Conservation (phyloP, 2,888 invertebrate genomes). For the Aelia acuminata region DNA sequence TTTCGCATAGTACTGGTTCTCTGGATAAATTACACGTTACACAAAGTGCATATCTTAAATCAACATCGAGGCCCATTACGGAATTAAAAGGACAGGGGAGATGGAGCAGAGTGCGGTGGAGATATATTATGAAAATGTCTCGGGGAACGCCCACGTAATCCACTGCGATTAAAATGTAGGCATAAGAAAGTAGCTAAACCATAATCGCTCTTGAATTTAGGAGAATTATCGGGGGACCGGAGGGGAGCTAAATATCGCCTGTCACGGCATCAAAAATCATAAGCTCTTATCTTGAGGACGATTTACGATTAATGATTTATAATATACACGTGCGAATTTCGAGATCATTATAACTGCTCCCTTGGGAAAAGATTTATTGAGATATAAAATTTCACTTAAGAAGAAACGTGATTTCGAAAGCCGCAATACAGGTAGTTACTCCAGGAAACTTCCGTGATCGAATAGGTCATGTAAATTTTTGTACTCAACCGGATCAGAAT, state of each 20-base stretch:
- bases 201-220: constrained; percentile 13
- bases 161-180: not conserved
- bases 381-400: constrained; percentile 11
- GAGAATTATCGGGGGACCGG: not conserved
- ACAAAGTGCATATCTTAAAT: constrained; percentile 50
- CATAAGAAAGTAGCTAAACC: not conserved
- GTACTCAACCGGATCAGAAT: not conserved
- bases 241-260: not conserved
- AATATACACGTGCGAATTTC: constrained; percentile 38
- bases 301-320: constrained; percentile 30
- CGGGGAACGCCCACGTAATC: constrained; percentile 22
- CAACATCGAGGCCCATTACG: constrained; percentile 39
- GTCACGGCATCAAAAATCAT: not conserved
- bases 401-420: not conserved
- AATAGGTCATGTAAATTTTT: not conserved
- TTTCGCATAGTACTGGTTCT: constrained; percentile 50
- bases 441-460: not conserved
- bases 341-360: not conserved
- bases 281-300: not conserved
- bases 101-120: too few species aligned
- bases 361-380: not conserved
- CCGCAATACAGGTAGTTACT: not conserved
- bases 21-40: constrained; percentile 50
- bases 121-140: constrained; percentile 43
- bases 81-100: constrained; percentile 29